Conservation (phyloP, 2,888 invertebrate genomes). For the Leucophenga maculata region DNA sequence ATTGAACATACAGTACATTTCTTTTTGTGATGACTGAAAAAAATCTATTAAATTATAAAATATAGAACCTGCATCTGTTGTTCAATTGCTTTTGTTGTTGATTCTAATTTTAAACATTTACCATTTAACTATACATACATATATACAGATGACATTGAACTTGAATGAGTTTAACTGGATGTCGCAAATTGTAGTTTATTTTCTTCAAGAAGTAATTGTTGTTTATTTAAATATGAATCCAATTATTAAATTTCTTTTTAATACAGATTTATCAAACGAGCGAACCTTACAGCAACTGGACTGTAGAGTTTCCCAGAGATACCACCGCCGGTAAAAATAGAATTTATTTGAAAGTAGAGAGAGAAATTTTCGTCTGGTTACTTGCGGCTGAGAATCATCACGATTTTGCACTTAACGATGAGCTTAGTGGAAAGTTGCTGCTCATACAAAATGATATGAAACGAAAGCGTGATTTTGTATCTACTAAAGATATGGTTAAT, state of each 20-base stretch:
- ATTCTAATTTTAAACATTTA: too few species aligned
- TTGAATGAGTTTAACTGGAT: too few species aligned
- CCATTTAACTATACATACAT: too few species aligned
- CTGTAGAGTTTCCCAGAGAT: constrained; percentile 75
- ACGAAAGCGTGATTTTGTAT: constrained; percentile 77
- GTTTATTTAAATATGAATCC: constrained; percentile 24
- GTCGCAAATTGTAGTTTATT: too few species aligned
- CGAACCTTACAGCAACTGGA: constrained; percentile 77
- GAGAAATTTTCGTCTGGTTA: constrained; percentile 62
- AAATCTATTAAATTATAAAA: too few species aligned
- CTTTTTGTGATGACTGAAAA: too few species aligned
- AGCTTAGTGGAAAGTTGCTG: constrained; percentile 79
- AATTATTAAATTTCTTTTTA: constrained; percentile 23
- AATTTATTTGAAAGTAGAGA: constrained; percentile 75
- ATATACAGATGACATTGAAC: too few species aligned
- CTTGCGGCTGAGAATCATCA: constrained; percentile 68
- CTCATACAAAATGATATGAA: constrained; percentile 77
- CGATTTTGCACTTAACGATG: constrained; percentile 74
- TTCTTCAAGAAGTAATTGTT: too few species aligned
- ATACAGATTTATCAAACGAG: constrained; percentile 69
- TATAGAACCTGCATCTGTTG: too few species aligned
- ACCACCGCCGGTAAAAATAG: constrained; percentile 71
- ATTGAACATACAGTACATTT: too few species aligned
- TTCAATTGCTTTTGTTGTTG: too few species aligned
- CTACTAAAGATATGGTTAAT: constrained; percentile 76